Evolutionary conservation across 2,797 vertebrate species (phyloP).

Genomic region (Lithobates pipiens): DNA sequence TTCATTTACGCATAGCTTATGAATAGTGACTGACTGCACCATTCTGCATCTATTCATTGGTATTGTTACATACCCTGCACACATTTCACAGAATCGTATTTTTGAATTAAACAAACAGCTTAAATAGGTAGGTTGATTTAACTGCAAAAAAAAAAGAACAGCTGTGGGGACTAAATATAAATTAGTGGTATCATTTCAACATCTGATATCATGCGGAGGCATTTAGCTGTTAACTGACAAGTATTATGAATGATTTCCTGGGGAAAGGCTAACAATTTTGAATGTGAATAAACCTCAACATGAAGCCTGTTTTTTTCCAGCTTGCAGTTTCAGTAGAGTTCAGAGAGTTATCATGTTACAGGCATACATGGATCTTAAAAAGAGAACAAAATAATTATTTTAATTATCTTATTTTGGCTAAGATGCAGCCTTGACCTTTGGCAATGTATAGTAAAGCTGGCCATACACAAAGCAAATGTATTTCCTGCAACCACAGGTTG

Average conservation of each 20-base stretch:
- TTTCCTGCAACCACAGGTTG: too few species aligned
- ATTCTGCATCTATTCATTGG: neutral
- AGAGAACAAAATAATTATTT: neutral
- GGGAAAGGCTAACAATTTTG: conserved; percentile 19
- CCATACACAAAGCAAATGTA: too few species aligned
- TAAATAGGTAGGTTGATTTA: conserved; percentile 1
- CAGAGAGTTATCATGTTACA: neutral
- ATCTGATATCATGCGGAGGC: conserved; percentile 17
- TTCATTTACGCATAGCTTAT: neutral
- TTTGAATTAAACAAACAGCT: conserved; percentile 4
- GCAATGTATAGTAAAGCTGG: too few species aligned
- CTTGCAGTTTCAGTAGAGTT: neutral
- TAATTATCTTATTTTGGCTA: neutral
- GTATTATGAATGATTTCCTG: conserved; percentile 28
- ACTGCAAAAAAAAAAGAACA: conserved; percentile 25
- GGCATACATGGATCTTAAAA: neutral
- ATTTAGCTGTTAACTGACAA: conserved; percentile 48
- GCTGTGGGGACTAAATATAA: conserved; percentile 44
- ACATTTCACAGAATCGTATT: conserved; percentile 7
- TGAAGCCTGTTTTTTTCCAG: neutral
- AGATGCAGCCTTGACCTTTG: neutral
- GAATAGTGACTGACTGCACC: neutral
- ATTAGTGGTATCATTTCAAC: conserved; percentile 30
- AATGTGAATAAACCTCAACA: conserved; percentile 19
- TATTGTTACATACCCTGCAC: neutral